Base-by-base conservation (phyloP, 2,797 vertebrate species). In the Loris lydekkerianus region DNA sequence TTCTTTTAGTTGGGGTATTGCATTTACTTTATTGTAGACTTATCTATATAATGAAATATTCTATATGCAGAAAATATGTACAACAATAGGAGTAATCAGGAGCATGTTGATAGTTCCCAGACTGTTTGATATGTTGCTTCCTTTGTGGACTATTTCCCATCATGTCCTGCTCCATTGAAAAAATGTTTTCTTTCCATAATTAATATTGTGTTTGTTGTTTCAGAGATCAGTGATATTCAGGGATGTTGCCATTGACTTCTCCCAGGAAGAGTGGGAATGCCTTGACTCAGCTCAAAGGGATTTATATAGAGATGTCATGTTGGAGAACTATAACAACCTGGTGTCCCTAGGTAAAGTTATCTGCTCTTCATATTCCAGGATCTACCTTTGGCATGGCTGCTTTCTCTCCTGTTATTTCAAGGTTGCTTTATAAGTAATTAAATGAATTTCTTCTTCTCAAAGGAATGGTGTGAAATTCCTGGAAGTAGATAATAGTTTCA, bases 271-370 rank as follows among this genome's bases (percentile, higher is more conserved):
- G 63, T 96, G 97, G 96, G 96, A 94, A 53, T 96, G 49, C 81
- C 56, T 80, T 23, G 77, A 80, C 8, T 17, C 77, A 49, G 76
- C 92, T 86, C 95, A 97, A 17, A 96, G 80, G 63, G 90, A 91
- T 87, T 94, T 97, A 61, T 96, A 97, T 56, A 96, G 96, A 92
- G 93, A 97, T 83, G 96, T 97, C 80, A 96, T 96, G 93, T 80
- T 96, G 94, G 97, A 98, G 91, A 97, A 96, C 77, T 97, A 82
- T 18, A 94, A 95, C 93, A 97, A 96, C 80, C 89, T 96, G 76
- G 88, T 93, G n/a, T 96, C 96, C 73, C 75, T 97, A 65, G 96
- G 97, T 97, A 97, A 97, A 95, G 49, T 67, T 72, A 63, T 80
- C 29, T 91, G 58, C 34, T 9, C 43, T 63, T 88, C 72, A 23